phyloP scores from a whole-genome alignment of 2,888 invertebrate genomes.

The Chrysomela aeneicollis region DNA sequence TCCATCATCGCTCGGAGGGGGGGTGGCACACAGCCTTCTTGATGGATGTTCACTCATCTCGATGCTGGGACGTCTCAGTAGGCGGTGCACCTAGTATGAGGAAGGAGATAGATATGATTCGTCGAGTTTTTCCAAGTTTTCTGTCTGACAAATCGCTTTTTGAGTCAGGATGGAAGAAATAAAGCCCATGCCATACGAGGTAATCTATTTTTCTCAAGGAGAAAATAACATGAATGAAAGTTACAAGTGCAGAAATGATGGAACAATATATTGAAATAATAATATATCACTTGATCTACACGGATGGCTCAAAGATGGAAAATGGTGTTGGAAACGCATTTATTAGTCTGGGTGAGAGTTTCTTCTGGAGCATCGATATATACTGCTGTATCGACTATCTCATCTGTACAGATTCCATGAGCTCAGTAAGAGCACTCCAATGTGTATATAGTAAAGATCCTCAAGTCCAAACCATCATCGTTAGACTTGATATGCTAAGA shows the following conservation, averaged over 20 bases:
- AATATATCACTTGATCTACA: too few species aligned
- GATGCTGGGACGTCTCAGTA: conserved; percentile 4
- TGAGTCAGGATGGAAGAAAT: conserved; percentile 45
- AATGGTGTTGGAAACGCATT: too few species aligned
- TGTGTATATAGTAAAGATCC: not conserved
- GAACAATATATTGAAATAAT: too few species aligned
- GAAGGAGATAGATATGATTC: conserved; percentile 49
- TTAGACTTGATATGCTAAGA: not conserved
- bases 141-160: conserved; percentile 46
- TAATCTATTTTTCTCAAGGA: too few species aligned
- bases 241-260: too few species aligned
- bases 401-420: not conserved
- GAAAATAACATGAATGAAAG: too few species aligned
- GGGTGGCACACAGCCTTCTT: conserved; percentile 47
- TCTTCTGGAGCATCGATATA: too few species aligned
- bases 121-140: conserved; percentile 31
- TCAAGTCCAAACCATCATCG: not conserved
- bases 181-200: too few species aligned
- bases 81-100: conserved; percentile 37
- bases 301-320: too few species aligned
- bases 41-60: conserved; percentile 57
- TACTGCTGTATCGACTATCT: too few species aligned
- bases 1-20: conserved; percentile 59
- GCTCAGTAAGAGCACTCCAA: not conserved
- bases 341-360: too few species aligned